Evolutionary conservation across 2,888 invertebrate species (phyloP).

Genomic region (Acanthosepion pharaonis): DNA sequence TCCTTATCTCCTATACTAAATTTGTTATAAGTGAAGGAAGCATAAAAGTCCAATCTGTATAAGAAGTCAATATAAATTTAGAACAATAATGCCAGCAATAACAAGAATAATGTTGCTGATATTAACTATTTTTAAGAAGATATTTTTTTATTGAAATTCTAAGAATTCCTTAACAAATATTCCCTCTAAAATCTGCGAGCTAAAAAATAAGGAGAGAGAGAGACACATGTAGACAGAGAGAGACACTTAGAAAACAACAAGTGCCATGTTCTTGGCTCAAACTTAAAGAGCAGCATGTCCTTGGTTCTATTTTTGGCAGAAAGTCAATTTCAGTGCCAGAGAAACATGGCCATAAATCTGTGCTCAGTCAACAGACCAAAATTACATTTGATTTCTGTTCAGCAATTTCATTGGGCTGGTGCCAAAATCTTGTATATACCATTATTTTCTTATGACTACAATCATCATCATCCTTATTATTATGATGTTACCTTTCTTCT

Average conservation of each 20-base stretch:
- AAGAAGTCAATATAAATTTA: background rate
- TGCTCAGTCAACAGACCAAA: background rate
- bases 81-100: background rate
- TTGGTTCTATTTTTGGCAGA: background rate
- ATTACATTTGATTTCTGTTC: conserved; percentile 33
- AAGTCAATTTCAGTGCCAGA: background rate
- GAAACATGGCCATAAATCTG: background rate
- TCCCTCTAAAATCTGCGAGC: background rate
- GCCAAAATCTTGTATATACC: background rate
- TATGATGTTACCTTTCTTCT: background rate
- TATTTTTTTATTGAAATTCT: background rate
- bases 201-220: background rate
- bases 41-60: too few relatives aligned
- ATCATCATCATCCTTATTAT: background rate
- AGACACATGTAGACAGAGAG: too few relatives aligned
- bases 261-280: background rate
- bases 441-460: background rate
- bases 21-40: too few relatives aligned
- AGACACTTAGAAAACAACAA: background rate
- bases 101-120: background rate
- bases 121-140: background rate
- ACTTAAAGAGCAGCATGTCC: background rate
- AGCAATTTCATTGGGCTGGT: background rate
- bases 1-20: too few relatives aligned
- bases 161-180: background rate